Evolutionary conservation across 2,113 vertebrate species (phyloP).

Genomic region (Terrapene triunguis): DNA sequence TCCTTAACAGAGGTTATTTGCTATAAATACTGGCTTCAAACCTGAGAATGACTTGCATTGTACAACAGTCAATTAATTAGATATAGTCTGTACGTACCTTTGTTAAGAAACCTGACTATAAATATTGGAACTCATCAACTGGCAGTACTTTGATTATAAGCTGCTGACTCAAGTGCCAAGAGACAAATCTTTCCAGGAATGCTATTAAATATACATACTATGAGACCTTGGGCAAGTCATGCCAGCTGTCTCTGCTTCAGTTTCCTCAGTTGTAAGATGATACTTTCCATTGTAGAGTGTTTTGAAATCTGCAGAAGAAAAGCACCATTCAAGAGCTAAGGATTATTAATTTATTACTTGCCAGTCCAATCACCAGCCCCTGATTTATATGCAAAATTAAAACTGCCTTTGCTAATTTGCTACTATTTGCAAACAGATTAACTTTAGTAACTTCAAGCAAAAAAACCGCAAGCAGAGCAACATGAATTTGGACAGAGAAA

Average conservation of each 20-base stretch:
- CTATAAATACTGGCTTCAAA: constrained; percentile 65
- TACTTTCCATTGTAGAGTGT: background rate
- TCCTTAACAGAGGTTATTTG: constrained; percentile 45
- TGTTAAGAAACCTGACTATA: constrained; percentile 48
- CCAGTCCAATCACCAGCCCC: background rate
- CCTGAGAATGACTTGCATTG: constrained; percentile 28
- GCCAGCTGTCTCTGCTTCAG: background rate
- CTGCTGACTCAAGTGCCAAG: background rate
- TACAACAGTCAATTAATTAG: constrained; percentile 59
- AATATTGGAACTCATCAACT: background rate
- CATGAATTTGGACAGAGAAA: background rate
- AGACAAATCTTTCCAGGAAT: background rate
- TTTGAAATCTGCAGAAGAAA: background rate
- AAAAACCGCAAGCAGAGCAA: background rate
- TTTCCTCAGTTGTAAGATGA: background rate
- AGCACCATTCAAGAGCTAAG: background rate
- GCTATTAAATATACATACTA: background rate
- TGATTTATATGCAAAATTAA: background rate
- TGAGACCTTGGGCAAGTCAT: background rate
- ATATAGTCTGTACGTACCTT: constrained; percentile 30
- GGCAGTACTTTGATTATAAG: constrained; percentile 16
- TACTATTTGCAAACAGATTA: background rate
- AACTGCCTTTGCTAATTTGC: background rate
- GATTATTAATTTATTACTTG: accelerated
- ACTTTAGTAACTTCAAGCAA: background rate